Evolutionary conservation across 2,888 invertebrate genomes (phyloP), one percentile per base, ranked within the genome.

Genomic region (Sthenelais limicola): DNA sequence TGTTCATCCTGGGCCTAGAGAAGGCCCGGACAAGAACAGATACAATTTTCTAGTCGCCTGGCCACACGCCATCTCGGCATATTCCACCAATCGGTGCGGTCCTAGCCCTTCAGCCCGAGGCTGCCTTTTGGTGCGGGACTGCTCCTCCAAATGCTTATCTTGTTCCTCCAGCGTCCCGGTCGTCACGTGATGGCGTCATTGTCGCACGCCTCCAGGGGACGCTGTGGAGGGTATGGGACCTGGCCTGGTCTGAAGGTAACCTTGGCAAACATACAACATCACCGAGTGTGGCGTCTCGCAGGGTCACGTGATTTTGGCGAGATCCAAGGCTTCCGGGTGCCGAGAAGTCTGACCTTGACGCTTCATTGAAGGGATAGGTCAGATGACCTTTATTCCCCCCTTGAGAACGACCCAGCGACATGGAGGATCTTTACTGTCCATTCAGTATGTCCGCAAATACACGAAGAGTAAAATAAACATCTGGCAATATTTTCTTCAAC

Each of bases 141-240:
- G 62, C 62, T 62, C 62, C 62, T 62, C 35, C 38, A 43, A 43
- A 43, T 43, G 38, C 62, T 62, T 62, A 62, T 62, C 62, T 62
- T 62, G 62, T 62, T 62, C 62, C 62, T 62, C 62, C 62, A 62
- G 62, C 62, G 62, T 62, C 62, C 62, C 38, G 62, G 62, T 62
- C 62, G 62, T 62, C 62, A 62, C 62, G 62, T 26, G 62, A 62
- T 62, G 62, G 62, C 62, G 62, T 62, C 62, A 62, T 62, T 62
- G 62, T 62, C 62, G 62, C 62, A 24, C 62, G 62, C 26, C 62
- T 62, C 62, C n/a, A 21, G 62, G 35, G 62, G 35, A 38, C 62
- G 38, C 21, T 24, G 62, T 43, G 43, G 35, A 28, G 62, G 62
- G 35, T 2, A 12, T 21, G 56, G 56, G 62, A 21, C 26, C 38